Evolutionary conservation across 64 coral and sea anemone species (phyloP), one percentile per base, ranked within the genome.

Genomic region (Montipora cactus): DNA sequence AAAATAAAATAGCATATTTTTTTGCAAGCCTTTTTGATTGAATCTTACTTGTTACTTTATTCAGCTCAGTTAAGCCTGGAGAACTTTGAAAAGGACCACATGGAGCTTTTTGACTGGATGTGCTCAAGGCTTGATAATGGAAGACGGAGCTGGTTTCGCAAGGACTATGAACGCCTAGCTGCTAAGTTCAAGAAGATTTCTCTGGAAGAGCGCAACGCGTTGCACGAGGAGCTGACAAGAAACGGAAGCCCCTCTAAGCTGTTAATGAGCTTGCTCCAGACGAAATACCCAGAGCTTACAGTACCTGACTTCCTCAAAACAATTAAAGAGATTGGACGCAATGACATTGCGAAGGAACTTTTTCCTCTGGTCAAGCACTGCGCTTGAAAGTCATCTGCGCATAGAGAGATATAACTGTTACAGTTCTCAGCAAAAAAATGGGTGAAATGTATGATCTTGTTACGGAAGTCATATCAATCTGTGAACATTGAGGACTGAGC

Each of bases 321-420:
- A 9, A 44, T 85, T 5, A 70, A 70, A 71, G 66, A 85, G 8
- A 85, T 85, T 22, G 64, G 82, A 70, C 62, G 82, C 1, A 85
- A 85, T 71, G 82, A 85, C 46, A 71, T 85, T 6, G 82, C 82
- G 1, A 8, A 50, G 18, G 51, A 49, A 85, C 82, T 85, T 47
- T 47, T 2, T 28, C 82, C 82, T 2, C 19, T 49, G 19, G 47
- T 85, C 13, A 49, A 46, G 5, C 18, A 72, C 48, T 67, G 19
- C 25, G 15, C 9, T 19, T 11, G 46, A 14, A 78, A 14, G 6
- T 7, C 6, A 8, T 8, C 11, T 6, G 53, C 7, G 14, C 15
- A 49, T 46, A 6, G 53, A 37, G 37, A 37, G 1, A 37, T 37
- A 37, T 37, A 37, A 37, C 28, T 37, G 28, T 37, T 37, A 37